Evolutionary conservation across 1,140 invertebrate genomes (phyloP), one percentile per base, ranked within the genome.

Genomic region (Drosophila triauraria): DNA sequence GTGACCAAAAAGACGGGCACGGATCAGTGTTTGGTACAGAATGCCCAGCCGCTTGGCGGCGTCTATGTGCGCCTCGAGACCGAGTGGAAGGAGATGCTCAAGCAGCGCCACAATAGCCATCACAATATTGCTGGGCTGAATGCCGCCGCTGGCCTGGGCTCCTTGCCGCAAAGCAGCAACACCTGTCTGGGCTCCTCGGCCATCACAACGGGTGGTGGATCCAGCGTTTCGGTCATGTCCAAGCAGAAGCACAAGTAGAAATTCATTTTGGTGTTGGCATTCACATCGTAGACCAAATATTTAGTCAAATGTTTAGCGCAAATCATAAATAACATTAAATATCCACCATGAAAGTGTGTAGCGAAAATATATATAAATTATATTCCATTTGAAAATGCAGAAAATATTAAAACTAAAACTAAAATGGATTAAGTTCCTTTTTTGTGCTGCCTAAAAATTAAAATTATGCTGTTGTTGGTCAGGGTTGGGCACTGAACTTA

Each of bases 51-150:
- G 0, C 25, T 82, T 95, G 96, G 96, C 58, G 96, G 96, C 27
- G 94, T 95, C 44, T 97, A 96, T 93, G 94, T 95, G 2, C 94
- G 94, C 42, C 88, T 97, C 47, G 96, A 97, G 93, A 92, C 95
- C 30, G 96, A 96, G 86, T 96, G 96, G 95, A 94, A 94, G 32
- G 96, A 96, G 76, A 94, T 93, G 60, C 32, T 93, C 2, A 92
- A 92, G 59, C 92, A 93, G 50, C 82, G 91, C 4, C 78, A 91
- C 75, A 79, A 23, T 10, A 38, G 53, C 15, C 85, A 82, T 38
- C 85, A 90, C 57, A 85, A 79, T 13, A 17, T 78, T 1, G 54
- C 43, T 1, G 67, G 46, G 4, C 13, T 43, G 8, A 75, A 38
- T 60, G 51, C 56, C 10, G 43, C 43, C 4, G 25, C 58, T 17